Conservation (phyloP, 2,797 vertebrate species). For the Danio aesculapii region DNA sequence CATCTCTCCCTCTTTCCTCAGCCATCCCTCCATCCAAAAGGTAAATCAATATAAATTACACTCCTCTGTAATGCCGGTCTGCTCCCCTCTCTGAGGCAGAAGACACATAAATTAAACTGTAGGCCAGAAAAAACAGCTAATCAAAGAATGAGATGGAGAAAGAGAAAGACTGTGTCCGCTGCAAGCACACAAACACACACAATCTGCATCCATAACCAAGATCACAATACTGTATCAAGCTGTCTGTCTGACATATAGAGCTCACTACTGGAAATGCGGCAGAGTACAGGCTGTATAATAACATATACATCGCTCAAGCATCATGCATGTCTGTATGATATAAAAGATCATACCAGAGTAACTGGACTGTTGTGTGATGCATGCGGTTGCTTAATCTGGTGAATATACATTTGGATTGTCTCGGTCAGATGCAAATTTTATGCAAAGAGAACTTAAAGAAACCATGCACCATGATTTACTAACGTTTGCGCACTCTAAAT, state of each 20-base stretch:
- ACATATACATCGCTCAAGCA: slow-evolving; percentile 1
- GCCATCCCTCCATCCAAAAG: slow-evolving; percentile 57
- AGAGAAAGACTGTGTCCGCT: slow-evolving; percentile 56
- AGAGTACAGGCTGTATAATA: neutral
- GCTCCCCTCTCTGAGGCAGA: slow-evolving; percentile 48
- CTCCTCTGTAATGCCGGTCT: slow-evolving; percentile 38
- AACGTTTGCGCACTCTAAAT: too few relatives aligned
- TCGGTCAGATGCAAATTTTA: too few relatives aligned
- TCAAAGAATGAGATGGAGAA: slow-evolving; percentile 62
- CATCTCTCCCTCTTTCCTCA: slow-evolving; percentile 46
- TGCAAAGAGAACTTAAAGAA: too few relatives aligned
- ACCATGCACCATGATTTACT: too few relatives aligned
- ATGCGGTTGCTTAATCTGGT: too few relatives aligned
- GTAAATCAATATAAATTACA: slow-evolving; percentile 67
- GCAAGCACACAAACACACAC: slow-evolving; percentile 62
- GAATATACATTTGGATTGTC: too few relatives aligned
- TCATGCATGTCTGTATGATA: neutral
- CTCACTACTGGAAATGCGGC: neutral
- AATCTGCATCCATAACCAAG: slow-evolving; percentile 36
- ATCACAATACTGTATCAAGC: neutral
- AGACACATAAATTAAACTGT: slow-evolving; percentile 67
- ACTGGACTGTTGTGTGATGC: too few relatives aligned
- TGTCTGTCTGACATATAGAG: neutral
- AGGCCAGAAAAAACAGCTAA: slow-evolving; percentile 57
- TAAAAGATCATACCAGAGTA: neutral